Base-by-base conservation (phyloP, 2,888 invertebrate genomes). In the Drosophila phalerata region DNA sequence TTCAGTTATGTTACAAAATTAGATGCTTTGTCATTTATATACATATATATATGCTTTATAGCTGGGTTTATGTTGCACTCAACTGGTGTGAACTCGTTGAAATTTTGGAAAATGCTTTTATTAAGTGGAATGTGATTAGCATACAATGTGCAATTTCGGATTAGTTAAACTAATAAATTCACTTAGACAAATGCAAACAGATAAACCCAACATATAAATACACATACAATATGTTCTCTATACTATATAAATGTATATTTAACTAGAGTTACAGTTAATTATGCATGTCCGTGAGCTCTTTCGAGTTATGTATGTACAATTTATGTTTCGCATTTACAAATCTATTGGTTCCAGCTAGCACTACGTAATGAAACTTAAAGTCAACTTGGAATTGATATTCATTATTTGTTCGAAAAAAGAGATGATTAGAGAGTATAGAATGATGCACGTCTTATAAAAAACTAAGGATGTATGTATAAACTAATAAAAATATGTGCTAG, bases 281-380 rank as follows among this genome's bases (percentile, higher is more conserved):
- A 68, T 73, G 61, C 58, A 74, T 73, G 78, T 80, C 76, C 69
- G 73, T 83, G 77, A 68, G 79, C 82, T 85, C 58, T 69, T 76
- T 79, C 69, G 79, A 70, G 71, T 85, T 88, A 69, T 65, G 15
- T 78, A 83, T 78, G 32, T 88, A 84, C 70, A 79, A 28, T 45
- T 72, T 48, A 72, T 79, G 61, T 79, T 34, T 58, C 40, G 69
- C 61, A 64, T 83, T 86, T 86, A 83, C 67, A 83, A 65, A 75
- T 75, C 78, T 88, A 84, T 84, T 88, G 89, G 87, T 86, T 70
- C 74, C 69, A 51, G 63, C 74, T 88, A 88, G 86, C 77, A 73
- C 77, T 85, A 81, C 28, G 25, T 69, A 61, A 69, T 60, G 42
- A 56, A 60, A 60, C 62, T 78, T 77, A 37, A 49, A 60, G 37